These are phyloP conservation scores for Oscheius onirici DNA, from an alignment of 2,888 invertebrate species.

Conservation along the genomic window DNA sequence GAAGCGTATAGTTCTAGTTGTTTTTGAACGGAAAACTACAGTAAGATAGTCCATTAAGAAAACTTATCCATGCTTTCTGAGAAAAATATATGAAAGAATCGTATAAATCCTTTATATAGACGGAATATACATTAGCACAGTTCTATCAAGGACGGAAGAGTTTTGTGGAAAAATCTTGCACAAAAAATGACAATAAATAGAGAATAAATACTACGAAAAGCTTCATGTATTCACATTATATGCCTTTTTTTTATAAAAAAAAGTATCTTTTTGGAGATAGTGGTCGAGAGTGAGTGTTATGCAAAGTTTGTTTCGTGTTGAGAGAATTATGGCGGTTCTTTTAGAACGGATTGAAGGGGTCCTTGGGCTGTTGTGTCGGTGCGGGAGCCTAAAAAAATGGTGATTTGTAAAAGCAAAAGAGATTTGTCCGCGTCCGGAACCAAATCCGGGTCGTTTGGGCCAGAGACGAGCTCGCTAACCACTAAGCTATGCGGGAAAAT, in stretches of 20 bases:
- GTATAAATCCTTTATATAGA: neutral
- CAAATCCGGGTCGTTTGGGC: no score
- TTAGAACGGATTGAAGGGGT: slow-evolving; percentile 34
- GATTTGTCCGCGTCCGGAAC: no score
- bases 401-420: no score
- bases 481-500: no score
- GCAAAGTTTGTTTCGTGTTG: neutral
- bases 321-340: slow-evolving; percentile 19
- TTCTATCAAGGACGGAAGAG: neutral
- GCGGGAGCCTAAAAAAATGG: neutral
- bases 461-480: no score
- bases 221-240: slow-evolving; percentile 10
- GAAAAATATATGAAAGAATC: neutral
- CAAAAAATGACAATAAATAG: neutral
- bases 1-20: neutral
- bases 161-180: neutral
- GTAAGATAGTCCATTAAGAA: neutral
- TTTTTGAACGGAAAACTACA: neutral
- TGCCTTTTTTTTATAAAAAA: neutral
- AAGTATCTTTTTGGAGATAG: neutral
- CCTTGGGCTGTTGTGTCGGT: slow-evolving; percentile 24
- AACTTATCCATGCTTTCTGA: neutral
- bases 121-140: neutral
- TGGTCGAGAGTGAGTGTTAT: neutral
- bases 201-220: slow-evolving; percentile 15